These are phyloP conservation scores for Ia io DNA, from an alignment of 2,113 vertebrate genomes.

Conservation along the genomic window DNA sequence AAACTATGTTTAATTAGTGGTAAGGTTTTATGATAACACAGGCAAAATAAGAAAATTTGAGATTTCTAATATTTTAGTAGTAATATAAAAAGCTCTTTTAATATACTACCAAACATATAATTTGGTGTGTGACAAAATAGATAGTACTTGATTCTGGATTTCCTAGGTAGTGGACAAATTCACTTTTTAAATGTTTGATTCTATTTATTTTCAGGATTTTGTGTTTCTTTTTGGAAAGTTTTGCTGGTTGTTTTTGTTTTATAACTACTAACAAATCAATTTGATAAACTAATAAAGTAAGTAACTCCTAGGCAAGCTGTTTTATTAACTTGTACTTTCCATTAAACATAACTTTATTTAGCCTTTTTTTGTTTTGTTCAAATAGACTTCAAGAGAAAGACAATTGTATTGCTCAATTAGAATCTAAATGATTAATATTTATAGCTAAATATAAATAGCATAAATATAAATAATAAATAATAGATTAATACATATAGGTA, in stretches of 20 bases:
- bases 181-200: neutral
- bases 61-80: conserved; percentile 14
- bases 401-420: neutral
- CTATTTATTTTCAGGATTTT: neutral
- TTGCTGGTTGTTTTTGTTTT: neutral
- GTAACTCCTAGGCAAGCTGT: neutral
- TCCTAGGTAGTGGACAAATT: neutral
- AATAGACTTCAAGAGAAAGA: conserved; percentile 12
- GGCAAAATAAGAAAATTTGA: conserved; percentile 41
- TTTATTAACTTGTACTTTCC: conserved; percentile 1
- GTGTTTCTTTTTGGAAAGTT: neutral
- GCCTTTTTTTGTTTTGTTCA: neutral
- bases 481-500: neutral
- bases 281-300: conserved; percentile 28
- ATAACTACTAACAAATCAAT: neutral
- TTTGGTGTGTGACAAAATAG: neutral
- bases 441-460: neutral
- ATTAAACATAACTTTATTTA: conserved; percentile 5
- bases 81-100: conserved; percentile 8
- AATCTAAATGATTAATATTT: neutral
- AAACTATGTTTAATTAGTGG: neutral
- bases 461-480: neutral
- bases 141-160: neutral
- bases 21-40: conserved; percentile 23
- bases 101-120: neutral